phyloP scores from a whole-genome alignment of 2,888 invertebrate species.

The Heliconius sara region DNA sequence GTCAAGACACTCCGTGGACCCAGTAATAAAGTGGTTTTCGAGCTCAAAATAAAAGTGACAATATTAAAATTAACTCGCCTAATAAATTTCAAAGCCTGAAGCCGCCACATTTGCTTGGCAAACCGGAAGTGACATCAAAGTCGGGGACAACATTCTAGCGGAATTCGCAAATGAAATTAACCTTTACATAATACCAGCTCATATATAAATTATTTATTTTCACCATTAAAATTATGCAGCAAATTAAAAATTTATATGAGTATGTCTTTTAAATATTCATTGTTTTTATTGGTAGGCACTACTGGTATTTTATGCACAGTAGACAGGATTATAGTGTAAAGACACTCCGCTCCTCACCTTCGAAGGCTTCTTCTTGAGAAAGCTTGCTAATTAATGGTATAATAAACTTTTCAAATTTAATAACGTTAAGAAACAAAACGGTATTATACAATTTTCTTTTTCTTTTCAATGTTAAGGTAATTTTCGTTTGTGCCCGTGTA shows the following conservation, averaged over 20 bases:
- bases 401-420: background rate
- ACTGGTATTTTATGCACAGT: background rate
- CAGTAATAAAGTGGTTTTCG: too few species aligned
- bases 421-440: background rate
- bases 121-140: conserved; percentile 14
- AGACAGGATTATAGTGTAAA: too few species aligned
- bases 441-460: background rate
- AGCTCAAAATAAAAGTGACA: background rate
- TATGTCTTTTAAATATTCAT: background rate
- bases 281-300: background rate
- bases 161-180: background rate
- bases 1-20: too few species aligned
- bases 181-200: background rate
- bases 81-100: background rate
- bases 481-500: background rate
- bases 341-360: too few species aligned
- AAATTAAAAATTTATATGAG: background rate
- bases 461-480: background rate
- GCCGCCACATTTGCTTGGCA: background rate
- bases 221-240: background rate
- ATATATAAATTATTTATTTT: background rate
- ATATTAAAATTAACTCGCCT: background rate
- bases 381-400: background rate
- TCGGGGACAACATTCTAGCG: background rate
- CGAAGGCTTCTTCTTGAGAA: background rate